A percentile compares a stretch with the other conserved stretches of the same genome.
Conservation (phyloP, 2,888 invertebrate species). For the Automeris io region DNA sequence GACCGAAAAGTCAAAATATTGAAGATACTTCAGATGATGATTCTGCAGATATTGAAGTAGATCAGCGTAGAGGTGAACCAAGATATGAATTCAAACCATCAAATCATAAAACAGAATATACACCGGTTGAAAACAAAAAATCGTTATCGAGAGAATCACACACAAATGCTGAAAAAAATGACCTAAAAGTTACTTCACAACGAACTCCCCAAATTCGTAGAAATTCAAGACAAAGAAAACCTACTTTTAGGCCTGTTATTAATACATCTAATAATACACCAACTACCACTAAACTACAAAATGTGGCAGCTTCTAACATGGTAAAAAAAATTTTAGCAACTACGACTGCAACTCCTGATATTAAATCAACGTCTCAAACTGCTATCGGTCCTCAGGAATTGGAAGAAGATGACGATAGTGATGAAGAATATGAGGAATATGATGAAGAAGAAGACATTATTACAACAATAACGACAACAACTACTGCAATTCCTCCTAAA, state of each 20-base stretch:
- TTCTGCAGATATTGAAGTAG: slow-evolving; percentile 51
- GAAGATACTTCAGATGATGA: slow-evolving; percentile 23
- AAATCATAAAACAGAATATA: slow-evolving; percentile 54
- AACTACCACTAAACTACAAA: slow-evolving; percentile 28
- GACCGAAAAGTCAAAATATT: slow-evolving; percentile 27
- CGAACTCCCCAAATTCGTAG: slow-evolving; percentile 15
- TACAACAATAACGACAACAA: slow-evolving; percentile 34
- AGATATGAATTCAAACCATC: slow-evolving; percentile 51
- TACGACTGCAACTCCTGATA: slow-evolving; percentile 14
- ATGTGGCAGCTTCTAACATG: slow-evolving; percentile 37
- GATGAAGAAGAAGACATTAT: slow-evolving; percentile 30
- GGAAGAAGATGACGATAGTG: slow-evolving; percentile 21
- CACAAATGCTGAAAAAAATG: slow-evolving; percentile 14
- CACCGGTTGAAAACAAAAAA: slow-evolving; percentile 49
- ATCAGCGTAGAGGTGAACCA: slow-evolving; percentile 59
- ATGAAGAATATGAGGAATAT: slow-evolving; percentile 42
- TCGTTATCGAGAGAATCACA: slow-evolving; percentile 40
- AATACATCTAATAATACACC: slow-evolving; percentile 37
- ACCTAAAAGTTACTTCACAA: slow-evolving; percentile 13
- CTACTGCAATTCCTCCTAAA: slow-evolving; percentile 35
- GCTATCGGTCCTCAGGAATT: slow-evolving; percentile 10
- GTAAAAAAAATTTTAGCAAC: slow-evolving; percentile 31
- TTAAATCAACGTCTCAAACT: slow-evolving; percentile 7
- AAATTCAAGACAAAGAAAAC: slow-evolving; percentile 16
- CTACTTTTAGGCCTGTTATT: slow-evolving; percentile 26